These are phyloP conservation scores for Listronotus bonariensis DNA, from an alignment of 1,140 invertebrate species.

Conservation along the genomic window DNA sequence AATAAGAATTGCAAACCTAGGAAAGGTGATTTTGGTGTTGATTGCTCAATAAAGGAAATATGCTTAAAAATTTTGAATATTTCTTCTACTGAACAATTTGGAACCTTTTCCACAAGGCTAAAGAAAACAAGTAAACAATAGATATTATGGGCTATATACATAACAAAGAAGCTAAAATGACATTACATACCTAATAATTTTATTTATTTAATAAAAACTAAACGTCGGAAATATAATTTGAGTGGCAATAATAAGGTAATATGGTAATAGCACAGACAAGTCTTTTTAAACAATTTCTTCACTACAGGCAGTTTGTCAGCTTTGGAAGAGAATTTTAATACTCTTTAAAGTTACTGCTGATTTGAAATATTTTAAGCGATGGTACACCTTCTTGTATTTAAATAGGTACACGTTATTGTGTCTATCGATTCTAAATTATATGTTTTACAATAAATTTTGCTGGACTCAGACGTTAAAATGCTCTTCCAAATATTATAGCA, in stretches of 20 bases:
- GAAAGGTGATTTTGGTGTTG: neutral
- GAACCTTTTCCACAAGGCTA: slow-evolving; percentile 8
- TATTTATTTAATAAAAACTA: slow-evolving; percentile 36
- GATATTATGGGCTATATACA: slow-evolving; percentile 34
- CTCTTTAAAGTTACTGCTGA: neutral
- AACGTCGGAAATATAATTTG: slow-evolving; percentile 33
- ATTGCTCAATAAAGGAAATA: slow-evolving; percentile 7
- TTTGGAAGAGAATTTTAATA: slow-evolving; percentile 25
- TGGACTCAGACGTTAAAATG: slow-evolving; percentile 9
- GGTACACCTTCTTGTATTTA: neutral
- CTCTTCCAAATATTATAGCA: slow-evolving; percentile 12
- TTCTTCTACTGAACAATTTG: slow-evolving; percentile 1
- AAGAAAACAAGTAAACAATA: slow-evolving; percentile 36
- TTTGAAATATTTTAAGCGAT: neutral
- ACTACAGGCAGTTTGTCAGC: slow-evolving; percentile 24
- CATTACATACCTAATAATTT: slow-evolving; percentile 33
- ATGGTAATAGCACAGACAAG: slow-evolving; percentile 23
- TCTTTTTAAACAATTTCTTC: slow-evolving; percentile 15
- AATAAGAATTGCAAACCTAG: slow-evolving; percentile 29
- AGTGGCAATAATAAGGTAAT: slow-evolving; percentile 34
- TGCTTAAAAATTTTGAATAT: slow-evolving; percentile 3
- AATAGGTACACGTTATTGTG: neutral
- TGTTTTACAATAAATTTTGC: neutral
- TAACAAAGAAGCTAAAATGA: slow-evolving; percentile 39
- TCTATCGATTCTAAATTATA: neutral